A percentile compares a stretch with the other conserved stretches of the same genome.
Conservation (phyloP, 2,113 vertebrate species). For the Gobius niger region DNA sequence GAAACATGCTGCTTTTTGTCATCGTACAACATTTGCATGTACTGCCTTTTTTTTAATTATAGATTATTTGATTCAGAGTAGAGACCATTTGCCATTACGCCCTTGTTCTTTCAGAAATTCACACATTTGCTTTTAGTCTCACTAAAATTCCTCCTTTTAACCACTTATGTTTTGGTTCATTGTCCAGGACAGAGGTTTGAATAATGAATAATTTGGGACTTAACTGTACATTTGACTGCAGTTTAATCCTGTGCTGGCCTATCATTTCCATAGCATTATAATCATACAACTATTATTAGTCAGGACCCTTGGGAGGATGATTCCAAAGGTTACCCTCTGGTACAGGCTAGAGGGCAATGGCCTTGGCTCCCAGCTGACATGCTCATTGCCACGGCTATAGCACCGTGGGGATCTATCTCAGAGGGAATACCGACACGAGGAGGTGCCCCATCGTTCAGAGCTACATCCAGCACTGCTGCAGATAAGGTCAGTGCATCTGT, state of each 20-base stretch:
- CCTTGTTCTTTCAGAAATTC: no score
- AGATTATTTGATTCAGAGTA: not conserved
- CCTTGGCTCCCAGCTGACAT: conserved; percentile 61
- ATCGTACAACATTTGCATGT: not conserved
- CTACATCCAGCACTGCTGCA: conserved; percentile 47
- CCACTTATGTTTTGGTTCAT: not conserved
- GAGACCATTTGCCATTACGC: no score
- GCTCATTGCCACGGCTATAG: conserved; percentile 63
- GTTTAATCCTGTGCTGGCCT: conserved; percentile 66
- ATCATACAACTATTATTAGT: conserved; percentile 67
- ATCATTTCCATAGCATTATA: conserved; percentile 61
- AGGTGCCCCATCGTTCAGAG: conserved; percentile 44
- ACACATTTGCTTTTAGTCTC: not conserved
- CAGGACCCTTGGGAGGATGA: conserved; percentile 53
- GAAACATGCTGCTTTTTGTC: not conserved
- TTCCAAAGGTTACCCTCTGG: conserved; percentile 59
- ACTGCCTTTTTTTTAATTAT: not conserved
- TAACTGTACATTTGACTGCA: conserved; percentile 60
- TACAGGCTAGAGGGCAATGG: conserved; percentile 70
- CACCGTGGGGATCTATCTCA: conserved; percentile 63
- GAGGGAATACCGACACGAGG: conserved; percentile 36
- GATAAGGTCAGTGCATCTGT: conserved; percentile 67
- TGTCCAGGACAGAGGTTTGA: not conserved
- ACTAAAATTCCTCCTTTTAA: not conserved
- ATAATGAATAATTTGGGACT: conserved; percentile 8